Evolutionary conservation across 2,888 invertebrate genomes (phyloP), one percentile per base, ranked within the genome.

Genomic region (Pyrrhia umbra): DNA sequence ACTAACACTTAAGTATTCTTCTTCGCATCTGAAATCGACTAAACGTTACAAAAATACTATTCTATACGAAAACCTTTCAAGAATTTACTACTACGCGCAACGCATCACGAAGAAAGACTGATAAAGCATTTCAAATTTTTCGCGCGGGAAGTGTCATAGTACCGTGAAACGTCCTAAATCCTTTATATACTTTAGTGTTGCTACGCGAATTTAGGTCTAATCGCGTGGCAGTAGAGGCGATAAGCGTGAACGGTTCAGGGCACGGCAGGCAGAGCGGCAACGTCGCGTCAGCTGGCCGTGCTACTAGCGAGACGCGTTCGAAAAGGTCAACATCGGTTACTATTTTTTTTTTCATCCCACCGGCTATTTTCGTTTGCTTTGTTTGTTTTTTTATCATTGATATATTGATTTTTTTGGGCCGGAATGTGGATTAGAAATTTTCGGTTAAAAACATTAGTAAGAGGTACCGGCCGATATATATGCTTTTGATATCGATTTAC

Each of bases 71-170:
- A 68, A 65, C 40, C 67, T 62, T 74, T 75, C 69, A 77, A 79
- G 84, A 86, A 85, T 79, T 82, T 78, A 85, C 86, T 78, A 85
- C 86, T 81, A 82, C 71, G 74, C 83, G 80, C 69, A 77, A 73
- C 83, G 83, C 85, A 82, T 83, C 85, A 77, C 85, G 76, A 55
- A 84, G 80, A 83, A 85, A 88, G 87, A 92, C 93, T 94, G 95
- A 95, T 95, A 95, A 95, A 90, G 85, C 88, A 90, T 90, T 94
- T 94, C 93, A 91, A 94, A 95, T 93, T 95, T 94, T 95, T 95
- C 95, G 95, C 94, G 95, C 94, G 94, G 92, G 90, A 94, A 92
- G 91, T 88, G 86, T 85, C 86, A 83, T 85, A 86, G 84, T 85
- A 85, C 83, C 86, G 87, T 87, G 84, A 81, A 94, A 94, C 88